A percentile compares a stretch with the other conserved stretches of the same genome.
These are phyloP conservation scores for Beroe forskalii DNA, from an alignment of 37 sponge, comb jelly and placozoan genomes.

Conservation along the genomic window DNA sequence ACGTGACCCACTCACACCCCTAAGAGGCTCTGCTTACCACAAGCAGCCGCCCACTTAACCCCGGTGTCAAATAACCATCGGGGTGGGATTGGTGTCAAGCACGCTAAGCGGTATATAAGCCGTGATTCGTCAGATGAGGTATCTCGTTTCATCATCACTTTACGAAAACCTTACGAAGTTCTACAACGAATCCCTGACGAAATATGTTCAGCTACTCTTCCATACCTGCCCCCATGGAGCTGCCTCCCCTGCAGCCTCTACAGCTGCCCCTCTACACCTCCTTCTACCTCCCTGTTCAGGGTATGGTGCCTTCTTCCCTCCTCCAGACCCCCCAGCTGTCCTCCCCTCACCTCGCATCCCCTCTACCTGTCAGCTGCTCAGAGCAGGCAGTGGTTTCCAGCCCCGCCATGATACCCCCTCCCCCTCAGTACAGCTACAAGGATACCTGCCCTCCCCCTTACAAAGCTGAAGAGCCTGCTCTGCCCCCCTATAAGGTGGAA, in stretches of 20 bases:
- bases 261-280: neutral
- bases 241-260: neutral
- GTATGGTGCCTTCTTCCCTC: neutral
- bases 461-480: neutral
- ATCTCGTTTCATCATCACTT: neutral
- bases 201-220: conserved; percentile 44
- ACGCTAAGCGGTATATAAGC: conserved; percentile 28
- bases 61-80: conserved; percentile 8
- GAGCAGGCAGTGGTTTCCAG: neutral
- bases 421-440: neutral
- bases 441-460: no score
- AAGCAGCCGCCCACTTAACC: neutral
- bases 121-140: conserved; percentile 45
- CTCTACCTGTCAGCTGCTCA: neutral
- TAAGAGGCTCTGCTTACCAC: no score
- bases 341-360: neutral
- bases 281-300: neutral
- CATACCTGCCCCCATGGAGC: neutral
- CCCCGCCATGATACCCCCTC: neutral
- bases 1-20: conserved; percentile 17
- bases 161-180: conserved; percentile 28
- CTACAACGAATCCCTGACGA: no score
- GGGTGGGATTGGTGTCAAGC: conserved; percentile 22
- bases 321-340: neutral
- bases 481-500: neutral